phyloP scores from a whole-genome alignment of 2,113 vertebrate genomes.

The Mirounga angustirostris region DNA sequence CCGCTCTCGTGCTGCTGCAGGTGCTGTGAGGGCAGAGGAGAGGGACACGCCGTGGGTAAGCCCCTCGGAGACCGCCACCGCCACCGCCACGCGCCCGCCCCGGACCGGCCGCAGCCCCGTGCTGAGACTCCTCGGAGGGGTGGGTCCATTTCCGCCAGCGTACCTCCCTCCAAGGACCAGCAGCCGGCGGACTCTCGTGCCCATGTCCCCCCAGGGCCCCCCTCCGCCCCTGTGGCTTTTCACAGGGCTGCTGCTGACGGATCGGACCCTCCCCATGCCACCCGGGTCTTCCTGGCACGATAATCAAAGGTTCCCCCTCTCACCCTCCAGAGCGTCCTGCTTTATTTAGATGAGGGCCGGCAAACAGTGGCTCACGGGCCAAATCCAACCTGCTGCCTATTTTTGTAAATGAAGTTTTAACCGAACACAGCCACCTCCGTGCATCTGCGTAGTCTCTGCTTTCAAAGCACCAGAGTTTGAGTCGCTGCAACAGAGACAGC shows the following conservation, averaged over 20 bases:
- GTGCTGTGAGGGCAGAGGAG: constrained; percentile 89
- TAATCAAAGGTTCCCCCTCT: background rate
- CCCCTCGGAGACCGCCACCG: accelerated
- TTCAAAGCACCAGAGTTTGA: background rate
- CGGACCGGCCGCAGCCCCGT: accelerated
- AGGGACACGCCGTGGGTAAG: background rate
- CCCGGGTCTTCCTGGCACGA: background rate
- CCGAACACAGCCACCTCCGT: background rate
- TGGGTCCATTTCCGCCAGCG: accelerated
- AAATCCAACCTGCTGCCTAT: background rate
- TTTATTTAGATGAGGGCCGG: background rate
- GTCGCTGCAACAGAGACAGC: accelerated
- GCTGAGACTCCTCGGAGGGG: accelerated
- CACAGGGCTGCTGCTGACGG: accelerated
- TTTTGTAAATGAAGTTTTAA: constrained; percentile 26
- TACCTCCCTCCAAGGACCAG: background rate
- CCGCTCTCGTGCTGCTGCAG: constrained; percentile 98
- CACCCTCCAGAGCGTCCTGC: background rate
- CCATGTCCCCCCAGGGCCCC: background rate
- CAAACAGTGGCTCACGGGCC: background rate
- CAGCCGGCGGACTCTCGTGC: accelerated
- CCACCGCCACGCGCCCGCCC: accelerated
- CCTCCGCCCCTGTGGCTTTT: background rate
- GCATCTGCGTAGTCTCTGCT: background rate
- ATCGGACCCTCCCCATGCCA: background rate